Conservation (phyloP, 2,113 vertebrate species). For the Bubalus kerabau region DNA sequence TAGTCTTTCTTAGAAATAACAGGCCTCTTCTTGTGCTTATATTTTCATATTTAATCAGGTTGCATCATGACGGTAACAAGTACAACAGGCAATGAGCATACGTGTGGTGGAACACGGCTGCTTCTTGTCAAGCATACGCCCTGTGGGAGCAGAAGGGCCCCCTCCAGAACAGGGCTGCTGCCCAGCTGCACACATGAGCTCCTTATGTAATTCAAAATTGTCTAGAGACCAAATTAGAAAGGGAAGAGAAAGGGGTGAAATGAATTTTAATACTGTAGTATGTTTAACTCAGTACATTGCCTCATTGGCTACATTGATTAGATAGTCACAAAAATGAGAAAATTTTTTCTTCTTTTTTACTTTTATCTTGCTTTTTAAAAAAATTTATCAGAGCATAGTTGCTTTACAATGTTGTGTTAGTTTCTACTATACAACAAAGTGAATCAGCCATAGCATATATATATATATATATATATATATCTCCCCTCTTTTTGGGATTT, state of each 20-base stretch:
- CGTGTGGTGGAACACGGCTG: rapidly evolving
- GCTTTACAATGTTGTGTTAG: background rate
- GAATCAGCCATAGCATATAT: background rate
- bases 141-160: too few species aligned
- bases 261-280: background rate
- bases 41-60: background rate
- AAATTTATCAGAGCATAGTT: background rate
- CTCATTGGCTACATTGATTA: background rate
- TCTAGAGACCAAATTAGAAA: background rate
- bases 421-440: background rate
- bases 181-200: background rate
- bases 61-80: background rate
- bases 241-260: background rate
- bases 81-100: background rate
- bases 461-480: too few species aligned
- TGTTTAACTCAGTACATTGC: background rate
- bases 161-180: rapidly evolving
- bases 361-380: background rate
- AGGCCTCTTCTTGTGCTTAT: background rate
- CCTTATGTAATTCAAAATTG: background rate
- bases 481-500: rapidly evolving
- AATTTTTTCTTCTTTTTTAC: background rate
- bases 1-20: background rate
- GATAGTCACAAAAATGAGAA: background rate
- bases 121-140: rapidly evolving